Conservation (phyloP, 2,113 vertebrate genomes). For the Chamaetylas fuelleborni region DNA sequence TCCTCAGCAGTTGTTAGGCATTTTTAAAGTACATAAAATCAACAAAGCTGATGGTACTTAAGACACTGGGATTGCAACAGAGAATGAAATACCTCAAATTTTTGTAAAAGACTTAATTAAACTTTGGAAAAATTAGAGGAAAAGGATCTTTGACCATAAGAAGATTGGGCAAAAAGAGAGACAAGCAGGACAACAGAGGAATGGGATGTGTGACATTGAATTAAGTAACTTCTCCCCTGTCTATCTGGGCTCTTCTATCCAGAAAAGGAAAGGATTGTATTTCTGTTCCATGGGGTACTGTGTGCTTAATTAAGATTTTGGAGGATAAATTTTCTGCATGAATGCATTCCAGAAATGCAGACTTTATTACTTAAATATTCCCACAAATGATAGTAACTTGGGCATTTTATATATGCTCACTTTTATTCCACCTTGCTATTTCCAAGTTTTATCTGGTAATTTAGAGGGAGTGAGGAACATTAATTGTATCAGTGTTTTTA, state of each 20-base stretch:
- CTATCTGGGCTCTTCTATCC: not conserved
- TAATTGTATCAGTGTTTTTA: slow-evolving; percentile 3
- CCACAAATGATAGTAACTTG: slow-evolving; percentile 21
- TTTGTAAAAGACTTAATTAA: not conserved
- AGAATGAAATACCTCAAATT: not conserved
- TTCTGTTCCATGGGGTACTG: not conserved
- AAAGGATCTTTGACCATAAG: not conserved
- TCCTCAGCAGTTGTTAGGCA: not conserved
- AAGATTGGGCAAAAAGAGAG: not conserved
- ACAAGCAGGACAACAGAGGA: not conserved
- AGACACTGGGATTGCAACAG: not conserved
- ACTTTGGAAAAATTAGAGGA: not conserved
- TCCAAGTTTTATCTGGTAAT: slow-evolving; percentile 26
- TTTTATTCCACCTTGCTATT: slow-evolving; percentile 22
- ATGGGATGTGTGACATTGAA: not conserved
- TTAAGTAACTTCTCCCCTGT: not conserved
- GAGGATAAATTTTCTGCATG: slow-evolving; percentile 43
- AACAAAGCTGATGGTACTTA: not conserved
- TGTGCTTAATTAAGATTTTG: slow-evolving; percentile 51
- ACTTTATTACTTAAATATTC: slow-evolving; percentile 51
- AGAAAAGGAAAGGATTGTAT: not conserved
- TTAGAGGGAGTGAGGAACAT: slow-evolving; percentile 20
- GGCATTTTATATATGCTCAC: slow-evolving; percentile 12
- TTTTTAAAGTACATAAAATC: not conserved
- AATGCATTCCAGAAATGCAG: slow-evolving; percentile 39